Percentiles rank a stretch among this genome's conserved stretches.
Conservation (phyloP, 2,113 vertebrate genomes). For the Malurus cyaneus region DNA sequence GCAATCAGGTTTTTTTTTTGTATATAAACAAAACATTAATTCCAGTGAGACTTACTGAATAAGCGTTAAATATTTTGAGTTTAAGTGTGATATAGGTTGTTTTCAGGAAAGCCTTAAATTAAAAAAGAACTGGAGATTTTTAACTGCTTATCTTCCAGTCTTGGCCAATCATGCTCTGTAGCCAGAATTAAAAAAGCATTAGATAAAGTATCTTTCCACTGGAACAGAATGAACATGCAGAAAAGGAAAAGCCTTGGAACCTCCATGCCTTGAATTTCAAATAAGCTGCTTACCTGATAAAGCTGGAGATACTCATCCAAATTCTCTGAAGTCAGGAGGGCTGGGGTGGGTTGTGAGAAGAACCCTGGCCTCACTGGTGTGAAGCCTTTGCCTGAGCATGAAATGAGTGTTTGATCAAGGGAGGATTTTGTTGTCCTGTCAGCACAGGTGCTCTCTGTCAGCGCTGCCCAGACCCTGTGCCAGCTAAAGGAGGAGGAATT, state of each 20-base stretch:
- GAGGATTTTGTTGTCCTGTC: neutral
- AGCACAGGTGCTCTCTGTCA: neutral
- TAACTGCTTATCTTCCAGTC: neutral
- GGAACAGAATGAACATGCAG: neutral
- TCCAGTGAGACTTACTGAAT: neutral
- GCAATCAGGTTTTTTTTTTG: neutral
- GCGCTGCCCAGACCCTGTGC: neutral
- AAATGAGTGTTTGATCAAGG: neutral
- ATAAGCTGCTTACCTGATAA: neutral
- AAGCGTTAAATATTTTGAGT: neutral
- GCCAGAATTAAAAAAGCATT: neutral
- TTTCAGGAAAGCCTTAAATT: neutral
- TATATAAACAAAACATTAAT: neutral
- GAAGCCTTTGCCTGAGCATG: neutral
- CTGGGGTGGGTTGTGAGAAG: neutral
- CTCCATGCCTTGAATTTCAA: neutral
- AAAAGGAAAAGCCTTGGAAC: neutral
- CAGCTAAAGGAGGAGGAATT: neutral
- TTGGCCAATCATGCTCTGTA: neutral
- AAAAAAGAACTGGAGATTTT: neutral
- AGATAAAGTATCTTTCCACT: neutral
- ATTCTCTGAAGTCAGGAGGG: neutral
- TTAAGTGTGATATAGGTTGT: neutral
- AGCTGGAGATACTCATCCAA: neutral
- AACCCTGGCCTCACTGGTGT: neutral